Conservation (phyloP, 2,888 invertebrate genomes). For the Phyllotreta cruciferae region DNA sequence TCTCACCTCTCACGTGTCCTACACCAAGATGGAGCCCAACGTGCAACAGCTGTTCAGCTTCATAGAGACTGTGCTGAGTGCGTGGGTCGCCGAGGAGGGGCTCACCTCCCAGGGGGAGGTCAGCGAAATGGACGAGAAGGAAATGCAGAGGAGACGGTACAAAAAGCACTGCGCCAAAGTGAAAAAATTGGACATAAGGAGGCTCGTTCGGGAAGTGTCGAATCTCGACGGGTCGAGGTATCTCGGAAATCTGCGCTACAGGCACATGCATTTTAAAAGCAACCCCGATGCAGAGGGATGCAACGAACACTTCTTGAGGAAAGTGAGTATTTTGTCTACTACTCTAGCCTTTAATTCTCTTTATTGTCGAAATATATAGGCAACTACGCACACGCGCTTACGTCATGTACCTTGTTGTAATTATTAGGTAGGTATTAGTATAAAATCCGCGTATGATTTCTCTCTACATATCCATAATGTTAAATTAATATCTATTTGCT, state of each 20-base stretch:
- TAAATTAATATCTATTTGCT: no score
- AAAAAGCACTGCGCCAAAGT: slow-evolving; percentile 71
- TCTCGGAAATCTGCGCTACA: slow-evolving; percentile 73
- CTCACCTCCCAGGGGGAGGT: slow-evolving; percentile 76
- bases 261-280: slow-evolving; percentile 85
- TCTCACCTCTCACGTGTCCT: slow-evolving; percentile 61
- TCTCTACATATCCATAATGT: no score
- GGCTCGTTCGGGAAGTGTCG: slow-evolving; percentile 75
- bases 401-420: no score
- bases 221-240: slow-evolving; percentile 71
- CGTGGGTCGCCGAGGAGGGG: slow-evolving; percentile 79
- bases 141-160: slow-evolving; percentile 65
- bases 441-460: no score
- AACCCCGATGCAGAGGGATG: slow-evolving; percentile 87
- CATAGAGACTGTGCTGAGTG: slow-evolving; percentile 79
- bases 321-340: slow-evolving; percentile 65
- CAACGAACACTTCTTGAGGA: slow-evolving; percentile 86
- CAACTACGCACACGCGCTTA: no score
- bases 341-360: no score
- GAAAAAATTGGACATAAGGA: slow-evolving; percentile 72
- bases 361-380: no score
- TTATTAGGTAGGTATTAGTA: no score
- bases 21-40: slow-evolving; percentile 73
- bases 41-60: slow-evolving; percentile 84
- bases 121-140: slow-evolving; percentile 75